These are phyloP conservation scores for Thaumetopoea pityocampa DNA, from an alignment of 1,140 invertebrate species.

Conservation along the genomic window DNA sequence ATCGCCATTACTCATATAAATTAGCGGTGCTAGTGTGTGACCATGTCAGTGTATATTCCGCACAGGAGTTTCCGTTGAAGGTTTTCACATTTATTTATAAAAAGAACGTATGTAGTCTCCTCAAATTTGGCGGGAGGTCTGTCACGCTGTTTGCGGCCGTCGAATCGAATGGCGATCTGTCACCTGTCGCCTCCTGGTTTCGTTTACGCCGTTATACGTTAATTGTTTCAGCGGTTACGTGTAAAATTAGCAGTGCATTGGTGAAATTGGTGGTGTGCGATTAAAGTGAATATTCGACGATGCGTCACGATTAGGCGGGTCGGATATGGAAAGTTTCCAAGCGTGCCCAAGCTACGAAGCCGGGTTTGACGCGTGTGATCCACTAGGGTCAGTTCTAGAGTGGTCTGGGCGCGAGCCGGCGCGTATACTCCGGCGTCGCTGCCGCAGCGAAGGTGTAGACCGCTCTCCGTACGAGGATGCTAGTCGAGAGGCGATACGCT, in stretches of 20 bases:
- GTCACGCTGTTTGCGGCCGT: slow-evolving; percentile 52
- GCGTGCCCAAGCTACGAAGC: slow-evolving; percentile 63
- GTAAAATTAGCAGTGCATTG: slow-evolving; percentile 63
- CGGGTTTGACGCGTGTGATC: slow-evolving; percentile 64
- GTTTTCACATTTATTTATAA: slow-evolving; percentile 35
- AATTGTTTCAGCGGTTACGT: slow-evolving; percentile 41
- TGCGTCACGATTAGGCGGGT: slow-evolving; percentile 50
- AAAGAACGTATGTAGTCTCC: slow-evolving; percentile 54
- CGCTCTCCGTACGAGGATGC: slow-evolving; percentile 66
- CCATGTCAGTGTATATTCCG: slow-evolving; percentile 17
- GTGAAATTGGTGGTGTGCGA: slow-evolving; percentile 50
- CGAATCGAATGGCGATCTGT: slow-evolving; percentile 62
- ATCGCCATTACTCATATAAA: slow-evolving; percentile 46
- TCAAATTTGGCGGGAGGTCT: slow-evolving; percentile 68
- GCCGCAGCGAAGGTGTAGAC: slow-evolving; percentile 64
- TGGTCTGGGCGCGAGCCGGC: slow-evolving; percentile 56
- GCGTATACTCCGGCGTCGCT: slow-evolving; percentile 56
- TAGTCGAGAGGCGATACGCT: slow-evolving; percentile 38
- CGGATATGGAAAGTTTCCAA: slow-evolving; percentile 67
- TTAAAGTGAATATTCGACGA: slow-evolving; percentile 61
- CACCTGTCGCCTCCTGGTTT: slow-evolving; percentile 63
- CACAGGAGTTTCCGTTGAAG: slow-evolving; percentile 20
- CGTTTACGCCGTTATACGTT: slow-evolving; percentile 39
- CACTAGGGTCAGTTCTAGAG: slow-evolving; percentile 54
- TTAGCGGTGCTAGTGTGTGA: slow-evolving; percentile 24